These are phyloP conservation scores for Drosophila chauvacae DNA, from an alignment of 1,140 invertebrate species.

Conservation along the genomic window DNA sequence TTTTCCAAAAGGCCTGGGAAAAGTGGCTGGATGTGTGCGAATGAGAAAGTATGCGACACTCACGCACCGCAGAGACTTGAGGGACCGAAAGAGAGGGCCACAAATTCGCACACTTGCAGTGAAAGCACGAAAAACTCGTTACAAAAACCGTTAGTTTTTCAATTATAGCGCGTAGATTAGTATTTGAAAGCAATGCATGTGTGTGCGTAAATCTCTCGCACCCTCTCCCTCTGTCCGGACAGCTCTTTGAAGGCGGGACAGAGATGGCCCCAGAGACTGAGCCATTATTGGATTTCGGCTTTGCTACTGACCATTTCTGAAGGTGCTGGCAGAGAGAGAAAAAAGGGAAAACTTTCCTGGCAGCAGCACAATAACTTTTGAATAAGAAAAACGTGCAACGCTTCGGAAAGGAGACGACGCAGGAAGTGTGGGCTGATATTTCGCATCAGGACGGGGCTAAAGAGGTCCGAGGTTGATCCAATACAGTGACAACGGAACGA, in stretches of 20 bases:
- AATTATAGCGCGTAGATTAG: slow-evolving; percentile 82
- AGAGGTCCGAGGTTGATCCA: slow-evolving; percentile 33
- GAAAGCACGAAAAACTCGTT: slow-evolving; percentile 80
- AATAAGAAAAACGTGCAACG: slow-evolving; percentile 68
- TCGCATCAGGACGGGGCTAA: slow-evolving; percentile 17
- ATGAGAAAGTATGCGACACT: slow-evolving; percentile 52
- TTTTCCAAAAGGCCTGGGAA: slow-evolving; percentile 23
- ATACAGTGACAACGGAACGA: slow-evolving; percentile 37
- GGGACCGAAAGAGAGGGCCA: slow-evolving; percentile 1
- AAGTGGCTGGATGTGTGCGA: slow-evolving; percentile 34
- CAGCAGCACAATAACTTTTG: slow-evolving; percentile 76
- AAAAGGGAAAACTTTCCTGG: slow-evolving; percentile 55
- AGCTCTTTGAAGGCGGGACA: slow-evolving; percentile 8
- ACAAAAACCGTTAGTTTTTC: slow-evolving; percentile 80
- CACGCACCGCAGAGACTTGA: slow-evolving; percentile 1
- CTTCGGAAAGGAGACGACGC: slow-evolving; percentile 14
- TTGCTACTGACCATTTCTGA: slow-evolving; percentile 40
- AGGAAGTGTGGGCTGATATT: slow-evolving; percentile 29
- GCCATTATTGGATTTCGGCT: slow-evolving; percentile 75
- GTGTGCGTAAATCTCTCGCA: slow-evolving; percentile 66
- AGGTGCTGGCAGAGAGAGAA: slow-evolving; percentile 44
- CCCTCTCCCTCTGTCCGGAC: neutral
- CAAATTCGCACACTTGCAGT: slow-evolving; percentile 66
- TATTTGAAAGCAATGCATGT: slow-evolving; percentile 74
- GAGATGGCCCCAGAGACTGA: slow-evolving; percentile 26